Percentiles rank a stretch among this genome's conserved stretches.
These are phyloP conservation scores for Spodoptera picta DNA, from an alignment of 2,888 invertebrate species.

Conservation along the genomic window DNA sequence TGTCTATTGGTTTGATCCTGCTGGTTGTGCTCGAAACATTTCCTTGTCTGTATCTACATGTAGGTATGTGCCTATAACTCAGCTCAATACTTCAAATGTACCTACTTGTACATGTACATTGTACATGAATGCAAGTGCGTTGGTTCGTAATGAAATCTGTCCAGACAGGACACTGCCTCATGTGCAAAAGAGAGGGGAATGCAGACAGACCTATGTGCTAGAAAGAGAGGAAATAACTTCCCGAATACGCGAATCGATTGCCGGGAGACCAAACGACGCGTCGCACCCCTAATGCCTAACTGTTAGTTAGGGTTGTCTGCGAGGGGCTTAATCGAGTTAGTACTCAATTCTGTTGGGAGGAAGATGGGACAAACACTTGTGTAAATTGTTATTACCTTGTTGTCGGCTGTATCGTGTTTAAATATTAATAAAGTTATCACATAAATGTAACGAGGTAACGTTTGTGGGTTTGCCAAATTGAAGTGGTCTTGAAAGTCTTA, in stretches of 20 bases:
- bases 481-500: not conserved
- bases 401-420: conserved; percentile 4
- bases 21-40: conserved; percentile 14
- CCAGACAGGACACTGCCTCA: conserved; percentile 71
- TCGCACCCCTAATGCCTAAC: conserved; percentile 78
- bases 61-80: not conserved
- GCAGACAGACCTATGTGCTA: conserved; percentile 54
- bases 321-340: conserved; percentile 58
- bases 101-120: not conserved
- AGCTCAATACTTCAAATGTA: conserved; percentile 12
- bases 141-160: conserved; percentile 73
- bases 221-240: conserved; percentile 65
- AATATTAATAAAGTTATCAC: too few relatives aligned
- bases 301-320: conserved; percentile 72
- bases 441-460: too few relatives aligned
- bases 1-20: conserved; percentile 4
- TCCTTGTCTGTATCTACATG: conserved; percentile 24
- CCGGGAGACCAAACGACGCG: conserved; percentile 68
- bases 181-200: conserved; percentile 64
- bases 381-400: conserved; percentile 7
- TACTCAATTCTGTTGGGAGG: conserved; percentile 34
- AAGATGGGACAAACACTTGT: conserved; percentile 10
- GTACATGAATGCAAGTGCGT: conserved; percentile 38
- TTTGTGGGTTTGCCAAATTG: too few relatives aligned
- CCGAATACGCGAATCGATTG: conserved; percentile 85